These are phyloP conservation scores for Pantala flavescens DNA, from an alignment of 1,140 invertebrate species.

Conservation along the genomic window DNA sequence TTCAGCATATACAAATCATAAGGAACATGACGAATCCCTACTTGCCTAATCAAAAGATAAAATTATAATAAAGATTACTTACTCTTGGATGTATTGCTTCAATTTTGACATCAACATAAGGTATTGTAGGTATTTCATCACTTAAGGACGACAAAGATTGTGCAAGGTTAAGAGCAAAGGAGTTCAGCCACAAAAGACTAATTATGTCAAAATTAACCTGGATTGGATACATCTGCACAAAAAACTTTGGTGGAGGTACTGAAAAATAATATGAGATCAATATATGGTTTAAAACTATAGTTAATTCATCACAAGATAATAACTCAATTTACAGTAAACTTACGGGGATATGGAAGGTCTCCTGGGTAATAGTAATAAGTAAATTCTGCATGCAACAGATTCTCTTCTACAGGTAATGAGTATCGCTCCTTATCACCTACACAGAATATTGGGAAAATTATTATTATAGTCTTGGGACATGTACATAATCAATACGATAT, in stretches of 20 bases:
- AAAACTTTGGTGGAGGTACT: slow-evolving; percentile 89
- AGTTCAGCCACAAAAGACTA: slow-evolving; percentile 85
- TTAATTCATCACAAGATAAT: neutral
- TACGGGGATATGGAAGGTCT: slow-evolving; percentile 83
- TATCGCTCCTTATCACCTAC: slow-evolving; percentile 73
- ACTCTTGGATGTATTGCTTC: slow-evolving; percentile 87
- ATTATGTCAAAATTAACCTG: slow-evolving; percentile 72
- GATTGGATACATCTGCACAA: slow-evolving; percentile 79
- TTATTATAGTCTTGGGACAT: too few species aligned
- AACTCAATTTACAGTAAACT: slow-evolving; percentile 29
- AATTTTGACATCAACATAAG: slow-evolving; percentile 75
- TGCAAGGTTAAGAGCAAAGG: slow-evolving; percentile 80
- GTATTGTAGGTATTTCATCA: slow-evolving; percentile 29
- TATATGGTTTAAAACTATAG: neutral
- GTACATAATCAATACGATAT: too few species aligned
- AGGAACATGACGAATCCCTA: too few species aligned
- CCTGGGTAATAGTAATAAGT: slow-evolving; percentile 96
- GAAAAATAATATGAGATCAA: slow-evolving; percentile 30
- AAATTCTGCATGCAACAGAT: slow-evolving; percentile 86
- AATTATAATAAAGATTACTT: slow-evolving; percentile 26
- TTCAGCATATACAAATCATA: too few species aligned
- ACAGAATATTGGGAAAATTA: slow-evolving; percentile 28
- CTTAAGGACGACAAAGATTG: slow-evolving; percentile 50
- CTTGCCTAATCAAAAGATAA: too few species aligned
- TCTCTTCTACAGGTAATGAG: slow-evolving; percentile 75